Evolutionary conservation across 2,797 vertebrate genomes (phyloP).

Genomic region (Cryptoprocta ferox): DNA sequence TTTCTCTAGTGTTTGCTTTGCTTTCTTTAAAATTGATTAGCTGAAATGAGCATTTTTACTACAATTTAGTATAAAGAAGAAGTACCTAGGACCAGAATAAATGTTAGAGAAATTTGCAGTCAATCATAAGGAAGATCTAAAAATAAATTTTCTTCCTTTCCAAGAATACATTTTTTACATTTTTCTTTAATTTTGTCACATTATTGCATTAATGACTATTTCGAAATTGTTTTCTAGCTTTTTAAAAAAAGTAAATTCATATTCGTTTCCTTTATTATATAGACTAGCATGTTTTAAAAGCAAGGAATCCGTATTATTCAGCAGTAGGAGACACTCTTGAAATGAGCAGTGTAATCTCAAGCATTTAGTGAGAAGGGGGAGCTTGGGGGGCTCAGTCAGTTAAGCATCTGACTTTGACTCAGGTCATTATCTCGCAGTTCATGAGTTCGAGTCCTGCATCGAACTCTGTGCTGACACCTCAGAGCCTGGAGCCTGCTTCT

Average conservation of each 20-base stretch:
- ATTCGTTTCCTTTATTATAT: neutral
- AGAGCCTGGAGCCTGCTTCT: no score
- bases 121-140: neutral
- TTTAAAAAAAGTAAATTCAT: neutral
- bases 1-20: neutral
- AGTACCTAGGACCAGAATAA: neutral
- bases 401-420: no score
- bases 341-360: neutral
- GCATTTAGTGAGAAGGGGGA: neutral
- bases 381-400: no score
- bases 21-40: neutral
- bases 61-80: neutral
- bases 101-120: neutral
- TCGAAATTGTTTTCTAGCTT: slow-evolving; percentile 8
- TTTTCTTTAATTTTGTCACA: neutral
- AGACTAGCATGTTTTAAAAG: neutral
- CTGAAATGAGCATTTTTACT: neutral
- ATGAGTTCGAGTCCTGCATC: no score
- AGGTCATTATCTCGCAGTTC: no score
- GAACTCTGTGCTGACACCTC: no score
- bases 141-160: neutral
- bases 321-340: neutral
- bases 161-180: neutral
- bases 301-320: neutral
- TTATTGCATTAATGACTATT: neutral